A percentile compares a stretch with the other conserved stretches of the same genome.
Evolutionary conservation across 2,888 invertebrate species (phyloP).

Genomic region (Resseliella maxima): DNA sequence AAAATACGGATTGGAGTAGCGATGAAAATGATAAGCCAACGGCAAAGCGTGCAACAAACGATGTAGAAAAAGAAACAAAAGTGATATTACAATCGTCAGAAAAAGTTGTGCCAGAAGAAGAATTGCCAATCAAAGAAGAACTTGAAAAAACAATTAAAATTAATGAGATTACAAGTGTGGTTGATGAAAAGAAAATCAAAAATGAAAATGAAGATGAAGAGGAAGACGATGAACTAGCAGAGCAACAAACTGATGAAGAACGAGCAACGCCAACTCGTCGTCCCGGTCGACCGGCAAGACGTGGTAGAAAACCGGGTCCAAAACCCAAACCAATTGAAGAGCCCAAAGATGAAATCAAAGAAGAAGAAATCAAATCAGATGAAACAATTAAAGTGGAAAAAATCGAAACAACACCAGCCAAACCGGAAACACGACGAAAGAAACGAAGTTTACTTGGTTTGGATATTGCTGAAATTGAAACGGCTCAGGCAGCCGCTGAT

Average conservation of each 20-base stretch:
- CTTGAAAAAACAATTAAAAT: neutral
- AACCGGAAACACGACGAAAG: constrained; percentile 56
- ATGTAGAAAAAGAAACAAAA: neutral
- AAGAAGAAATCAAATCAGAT: constrained; percentile 40
- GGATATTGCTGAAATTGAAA: constrained; percentile 58
- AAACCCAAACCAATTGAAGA: constrained; percentile 27
- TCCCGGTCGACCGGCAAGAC: constrained; percentile 1
- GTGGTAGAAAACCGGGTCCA: constrained; percentile 8
- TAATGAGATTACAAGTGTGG: neutral
- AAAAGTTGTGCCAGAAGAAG: neutral
- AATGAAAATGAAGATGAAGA: neutral
- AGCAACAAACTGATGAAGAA: constrained; percentile 24
- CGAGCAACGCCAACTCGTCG: constrained; percentile 7
- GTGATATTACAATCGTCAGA: neutral
- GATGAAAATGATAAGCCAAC: constrained; percentile 54
- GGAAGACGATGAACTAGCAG: neutral
- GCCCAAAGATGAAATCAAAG: constrained; percentile 1
- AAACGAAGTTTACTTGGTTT: constrained; percentile 57
- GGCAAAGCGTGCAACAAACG: constrained; percentile 24
- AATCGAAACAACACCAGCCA: constrained; percentile 7
- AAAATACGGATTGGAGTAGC: constrained; percentile 57
- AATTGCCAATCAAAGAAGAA: neutral
- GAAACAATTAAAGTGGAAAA: neutral
- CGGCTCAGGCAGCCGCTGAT: constrained; percentile 65
- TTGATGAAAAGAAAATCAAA: neutral